Evolutionary conservation across 2,888 invertebrate species (phyloP).

Genomic region (Sceliomorpha sp.): DNA sequence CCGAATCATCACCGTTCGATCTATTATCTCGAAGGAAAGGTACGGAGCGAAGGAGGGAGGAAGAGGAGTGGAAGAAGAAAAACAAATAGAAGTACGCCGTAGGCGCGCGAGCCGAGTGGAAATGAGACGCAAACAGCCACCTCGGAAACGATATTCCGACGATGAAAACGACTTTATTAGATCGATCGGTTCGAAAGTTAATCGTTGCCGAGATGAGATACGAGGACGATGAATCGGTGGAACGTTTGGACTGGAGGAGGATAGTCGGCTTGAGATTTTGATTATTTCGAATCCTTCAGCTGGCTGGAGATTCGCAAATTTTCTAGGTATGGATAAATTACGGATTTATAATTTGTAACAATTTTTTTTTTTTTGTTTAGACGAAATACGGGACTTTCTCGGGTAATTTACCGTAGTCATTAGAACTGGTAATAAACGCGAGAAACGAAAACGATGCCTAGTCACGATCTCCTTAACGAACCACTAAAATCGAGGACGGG

Average conservation of each 20-base stretch:
- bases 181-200: constrained; percentile 12
- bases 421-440: too few species aligned
- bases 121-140: neutral
- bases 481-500: constrained; percentile 22
- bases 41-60: too few species aligned
- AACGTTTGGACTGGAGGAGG: too few species aligned
- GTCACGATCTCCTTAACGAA: constrained; percentile 29
- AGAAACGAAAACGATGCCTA: constrained; percentile 1
- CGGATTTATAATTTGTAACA: too few species aligned
- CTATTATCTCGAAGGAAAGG: constrained; percentile 19
- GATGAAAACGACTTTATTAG: constrained; percentile 42
- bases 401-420: too few species aligned
- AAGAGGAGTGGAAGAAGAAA: neutral
- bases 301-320: too few species aligned
- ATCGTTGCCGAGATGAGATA: constrained; percentile 15
- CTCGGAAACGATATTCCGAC: neutral
- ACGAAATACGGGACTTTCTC: too few species aligned
- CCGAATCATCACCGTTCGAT: constrained; percentile 41
- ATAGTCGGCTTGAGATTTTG: too few species aligned
- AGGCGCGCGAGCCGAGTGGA: constrained; percentile 1
- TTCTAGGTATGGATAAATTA: too few species aligned
- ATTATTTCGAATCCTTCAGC: too few species aligned
- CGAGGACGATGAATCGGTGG: constrained; percentile 7
- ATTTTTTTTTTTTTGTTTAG: too few species aligned
- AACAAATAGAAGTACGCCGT: too few species aligned